These are phyloP conservation scores for Mycalesis mineus DNA, from an alignment of 2,888 invertebrate species.

Conservation along the genomic window DNA sequence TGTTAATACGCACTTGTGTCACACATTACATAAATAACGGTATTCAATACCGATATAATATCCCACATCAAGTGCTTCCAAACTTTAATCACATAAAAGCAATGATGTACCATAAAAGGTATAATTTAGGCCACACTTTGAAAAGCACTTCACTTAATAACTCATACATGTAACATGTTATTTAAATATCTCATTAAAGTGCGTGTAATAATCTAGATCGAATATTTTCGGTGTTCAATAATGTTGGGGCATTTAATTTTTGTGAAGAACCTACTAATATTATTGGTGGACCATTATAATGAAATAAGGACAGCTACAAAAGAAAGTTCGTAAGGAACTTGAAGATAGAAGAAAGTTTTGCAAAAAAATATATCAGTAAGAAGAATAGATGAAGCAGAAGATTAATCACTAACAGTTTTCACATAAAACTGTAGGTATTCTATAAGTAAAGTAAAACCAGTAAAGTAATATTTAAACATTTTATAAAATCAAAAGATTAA, in stretches of 20 bases:
- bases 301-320: not conserved
- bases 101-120: constrained; percentile 4
- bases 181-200: constrained; percentile 13
- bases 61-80: not conserved
- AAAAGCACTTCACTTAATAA: constrained; percentile 10
- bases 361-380: too few species aligned
- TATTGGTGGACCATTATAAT: not conserved
- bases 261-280: not conserved
- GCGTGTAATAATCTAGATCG: constrained; percentile 2
- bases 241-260: constrained; percentile 7
- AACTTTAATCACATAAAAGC: constrained; percentile 11
- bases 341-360: too few species aligned
- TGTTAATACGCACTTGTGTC: not conserved
- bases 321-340: not conserved
- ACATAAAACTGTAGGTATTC: too few species aligned
- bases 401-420: too few species aligned
- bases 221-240: constrained; percentile 1
- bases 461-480: too few species aligned
- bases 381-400: too few species aligned
- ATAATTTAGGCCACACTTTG: constrained; percentile 13
- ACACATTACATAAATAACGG: constrained; percentile 2
- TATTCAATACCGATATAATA: constrained; percentile 1
- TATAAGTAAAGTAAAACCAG: too few species aligned
- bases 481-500: too few species aligned
- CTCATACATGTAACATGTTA: not conserved